phyloP scores from a whole-genome alignment of 2,113 vertebrate species.

The Acrocephalus kingi region DNA sequence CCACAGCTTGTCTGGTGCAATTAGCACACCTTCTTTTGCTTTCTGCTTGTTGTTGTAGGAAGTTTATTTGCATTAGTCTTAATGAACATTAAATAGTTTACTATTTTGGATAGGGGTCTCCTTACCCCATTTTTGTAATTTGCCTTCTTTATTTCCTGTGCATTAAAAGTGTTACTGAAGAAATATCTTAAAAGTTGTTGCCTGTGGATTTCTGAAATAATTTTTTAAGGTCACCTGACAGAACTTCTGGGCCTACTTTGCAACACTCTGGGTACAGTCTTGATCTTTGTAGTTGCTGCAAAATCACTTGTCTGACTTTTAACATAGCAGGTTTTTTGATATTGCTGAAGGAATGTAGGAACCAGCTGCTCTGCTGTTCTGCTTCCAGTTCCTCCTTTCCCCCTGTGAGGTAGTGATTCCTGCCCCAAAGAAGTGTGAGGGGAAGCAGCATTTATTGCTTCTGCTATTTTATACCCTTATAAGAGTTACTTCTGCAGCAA shows the following conservation, averaged over 20 bases:
- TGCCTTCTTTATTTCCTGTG: neutral
- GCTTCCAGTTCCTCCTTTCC: neutral
- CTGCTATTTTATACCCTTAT: neutral
- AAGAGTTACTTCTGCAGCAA: neutral
- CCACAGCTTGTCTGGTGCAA: neutral
- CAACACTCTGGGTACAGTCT: neutral
- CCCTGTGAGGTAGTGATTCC: neutral
- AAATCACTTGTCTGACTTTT: neutral
- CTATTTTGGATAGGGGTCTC: neutral
- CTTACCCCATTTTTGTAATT: neutral
- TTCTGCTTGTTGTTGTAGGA: neutral
- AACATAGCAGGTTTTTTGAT: neutral
- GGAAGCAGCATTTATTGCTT: neutral
- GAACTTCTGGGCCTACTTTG: neutral
- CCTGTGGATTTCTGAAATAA: neutral
- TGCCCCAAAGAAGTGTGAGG: neutral
- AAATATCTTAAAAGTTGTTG: neutral
- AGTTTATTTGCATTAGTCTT: neutral
- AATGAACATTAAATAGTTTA: neutral
- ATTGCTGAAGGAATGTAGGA: neutral
- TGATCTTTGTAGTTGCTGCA: neutral
- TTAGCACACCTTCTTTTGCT: neutral
- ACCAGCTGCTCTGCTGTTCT: constrained; percentile 6
- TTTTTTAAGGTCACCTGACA: neutral
- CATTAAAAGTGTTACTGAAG: neutral